phyloP scores from a whole-genome alignment of 2,888 invertebrate species.

The Andrena haemorrhoa region DNA sequence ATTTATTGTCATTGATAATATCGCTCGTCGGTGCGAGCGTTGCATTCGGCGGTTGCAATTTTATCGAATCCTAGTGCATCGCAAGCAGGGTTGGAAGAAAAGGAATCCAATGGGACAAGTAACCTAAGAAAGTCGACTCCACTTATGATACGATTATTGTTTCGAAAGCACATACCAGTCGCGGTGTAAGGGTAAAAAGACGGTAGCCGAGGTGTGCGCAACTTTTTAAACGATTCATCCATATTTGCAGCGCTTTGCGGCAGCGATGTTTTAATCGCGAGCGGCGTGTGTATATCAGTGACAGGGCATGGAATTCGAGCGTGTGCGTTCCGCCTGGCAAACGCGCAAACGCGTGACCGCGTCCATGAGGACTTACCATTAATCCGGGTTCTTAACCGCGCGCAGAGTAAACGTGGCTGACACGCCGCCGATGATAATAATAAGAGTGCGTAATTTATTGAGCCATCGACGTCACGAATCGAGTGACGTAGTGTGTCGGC shows the following conservation, averaged over 20 bases:
- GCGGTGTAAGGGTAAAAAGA: neutral
- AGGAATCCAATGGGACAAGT: neutral
- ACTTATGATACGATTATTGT: neutral
- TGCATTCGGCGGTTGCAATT: neutral
- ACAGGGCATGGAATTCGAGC: conserved; percentile 61
- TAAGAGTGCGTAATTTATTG: conserved; percentile 70
- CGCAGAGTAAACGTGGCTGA: conserved; percentile 67
- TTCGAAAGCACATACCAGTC: neutral
- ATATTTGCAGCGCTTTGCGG: conserved; percentile 42
- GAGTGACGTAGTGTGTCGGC: conserved; percentile 66
- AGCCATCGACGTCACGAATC: conserved; percentile 60
- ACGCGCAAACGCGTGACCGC: conserved; percentile 72
- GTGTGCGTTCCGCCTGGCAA: conserved; percentile 65
- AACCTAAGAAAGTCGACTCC: neutral
- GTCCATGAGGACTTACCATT: conserved; percentile 76
- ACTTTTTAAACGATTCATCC: conserved; percentile 32
- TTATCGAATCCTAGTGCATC: neutral
- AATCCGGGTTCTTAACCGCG: conserved; percentile 75
- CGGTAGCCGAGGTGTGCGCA: conserved; percentile 15
- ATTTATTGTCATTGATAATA: neutral
- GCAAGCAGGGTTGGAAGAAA: neutral
- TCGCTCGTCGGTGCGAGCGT: neutral
- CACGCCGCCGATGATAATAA: conserved; percentile 65
- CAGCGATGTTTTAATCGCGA: conserved; percentile 58
- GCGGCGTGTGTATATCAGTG: conserved; percentile 48